Conservation (phyloP, 2,888 invertebrate genomes). For the Physocephala rufipes region DNA sequence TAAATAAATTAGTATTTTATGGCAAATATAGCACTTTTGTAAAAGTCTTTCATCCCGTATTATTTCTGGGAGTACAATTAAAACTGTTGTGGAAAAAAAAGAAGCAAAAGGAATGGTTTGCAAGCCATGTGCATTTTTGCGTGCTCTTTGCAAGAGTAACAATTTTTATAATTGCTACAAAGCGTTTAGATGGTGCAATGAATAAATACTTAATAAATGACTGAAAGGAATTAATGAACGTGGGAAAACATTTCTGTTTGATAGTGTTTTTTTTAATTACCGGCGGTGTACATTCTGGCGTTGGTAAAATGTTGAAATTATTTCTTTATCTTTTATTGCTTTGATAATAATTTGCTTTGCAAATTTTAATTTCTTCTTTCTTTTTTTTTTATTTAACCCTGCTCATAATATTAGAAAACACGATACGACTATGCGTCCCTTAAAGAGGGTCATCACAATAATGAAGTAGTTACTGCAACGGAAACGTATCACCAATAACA, state of each 20-base stretch:
- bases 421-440: background rate
- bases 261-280: conserved; percentile 48
- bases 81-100: background rate
- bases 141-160: conserved; percentile 22
- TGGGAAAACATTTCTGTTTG: conserved; percentile 4
- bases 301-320: background rate
- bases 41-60: background rate
- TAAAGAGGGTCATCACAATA: background rate
- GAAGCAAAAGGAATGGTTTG: background rate
- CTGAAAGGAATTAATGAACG: conserved; percentile 21
- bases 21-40: background rate
- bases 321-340: conserved; percentile 27
- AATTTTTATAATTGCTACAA: conserved; percentile 22
- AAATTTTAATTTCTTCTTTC: conserved; percentile 2
- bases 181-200: background rate
- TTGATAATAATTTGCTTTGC: conserved; percentile 32
- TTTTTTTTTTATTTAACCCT: background rate
- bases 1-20: background rate
- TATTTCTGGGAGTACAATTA: background rate
- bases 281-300: conserved; percentile 58
- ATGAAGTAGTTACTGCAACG: conserved; percentile 8
- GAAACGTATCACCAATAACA: conserved; percentile 15
- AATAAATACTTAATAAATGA: conserved; percentile 16
- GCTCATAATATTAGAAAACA: background rate
- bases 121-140: conserved; percentile 3